Base-by-base conservation (phyloP, 2,113 vertebrate genomes). In the Oreamnos americanus region DNA sequence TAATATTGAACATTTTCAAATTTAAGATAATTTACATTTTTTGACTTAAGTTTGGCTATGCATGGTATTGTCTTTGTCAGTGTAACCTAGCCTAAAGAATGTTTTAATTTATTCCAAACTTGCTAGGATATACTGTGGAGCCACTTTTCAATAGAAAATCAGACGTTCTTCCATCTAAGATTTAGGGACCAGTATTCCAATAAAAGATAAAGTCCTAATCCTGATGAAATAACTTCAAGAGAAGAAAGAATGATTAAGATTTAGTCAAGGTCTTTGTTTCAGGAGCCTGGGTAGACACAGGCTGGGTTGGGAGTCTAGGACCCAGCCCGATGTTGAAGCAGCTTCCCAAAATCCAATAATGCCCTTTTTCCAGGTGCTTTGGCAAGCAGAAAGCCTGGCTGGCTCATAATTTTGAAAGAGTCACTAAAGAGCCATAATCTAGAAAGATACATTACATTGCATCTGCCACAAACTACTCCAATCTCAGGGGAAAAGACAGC, bases 51-150 rank as follows among this genome's bases (percentile, higher is more conserved):
- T 10, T 19, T 95, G 85, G 26, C 15, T 11, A 62, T 12, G 10
- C 6, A 53, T 12, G 21, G 19, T 19, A 53, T n/a, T 91, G 67
- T 23, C 55, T 10, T 95, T 60, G 15, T 51, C 30, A 86, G 9
- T 23, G 33, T 21, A 26, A 55, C 15, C 36, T 78, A n/a, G 53
- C 15, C 55, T 85, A 78, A 76, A 51, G 25, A 26, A 53, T 45
- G 43, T 62, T n/a, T n/a, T 82, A 26, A 58, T 49, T 7, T 90
- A 83, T 91, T 86, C 74, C 51, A 95, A 53, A 62, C 7, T 60
- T 49, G 17, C 30, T 49, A 53, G 43, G 6, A 55, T 76, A 53
- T 55, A n/a, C 3, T n/a, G 45, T 79, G 45, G 5, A 51, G 81
- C 21, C n/a, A 53, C 23, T 53, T 64, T 87, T 81, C 30, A 33